Evolutionary conservation across 2,113 vertebrate species (phyloP), one percentile per base, ranked within the genome.

Genomic region (Astur gentilis): DNA sequence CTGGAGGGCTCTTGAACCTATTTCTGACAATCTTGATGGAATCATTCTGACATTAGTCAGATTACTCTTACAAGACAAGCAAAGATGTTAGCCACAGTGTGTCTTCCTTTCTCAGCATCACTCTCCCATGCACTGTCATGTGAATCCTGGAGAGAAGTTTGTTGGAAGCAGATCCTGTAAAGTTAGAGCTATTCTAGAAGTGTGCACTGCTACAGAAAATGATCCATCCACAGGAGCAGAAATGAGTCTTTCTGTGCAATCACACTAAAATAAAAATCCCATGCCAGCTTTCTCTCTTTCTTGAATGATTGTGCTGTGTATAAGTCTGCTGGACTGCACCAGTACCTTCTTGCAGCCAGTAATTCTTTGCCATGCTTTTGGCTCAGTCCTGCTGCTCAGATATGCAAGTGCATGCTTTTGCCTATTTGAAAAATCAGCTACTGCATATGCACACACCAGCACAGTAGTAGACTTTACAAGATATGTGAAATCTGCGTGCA

Each of bases 91-190:
- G 96, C 81, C 79, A 78, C 42, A 34, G 90, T 49, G 5, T 69
- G 96, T 97, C 97, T 96, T 93, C 85, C 96, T 96, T 96, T 95
- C 50, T 97, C 95, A 98, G 76, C 94, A 96, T 98, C 97, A 97
- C 57, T 96, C 61, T 40, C 44, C 34, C 13, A 0, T 91, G 65
- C 77, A 10, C 88, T 97, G 97, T 75, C 50, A 49, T 90, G 72
- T 89, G 92, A 95, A 58, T 96, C 95, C 97, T 95, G 93, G 89
- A 96, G 97, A 96, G 90, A 85, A 94, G 92, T 96, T 83, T 90
- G 79, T 92, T 97, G 89, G 84, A 95, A 94, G 82, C 87, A 96
- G 90, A 97, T 93, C 78, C 82, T 83, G 92, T 89, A 79, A 94
- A 95, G 83, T 89, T 94, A 93, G 83, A 96, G 52, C 80, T 66